Percentiles rank a stretch among this genome's conserved stretches.
These are phyloP conservation scores for Malaclemys terrapin DNA, from an alignment of 2,113 vertebrate species.

Conservation along the genomic window DNA sequence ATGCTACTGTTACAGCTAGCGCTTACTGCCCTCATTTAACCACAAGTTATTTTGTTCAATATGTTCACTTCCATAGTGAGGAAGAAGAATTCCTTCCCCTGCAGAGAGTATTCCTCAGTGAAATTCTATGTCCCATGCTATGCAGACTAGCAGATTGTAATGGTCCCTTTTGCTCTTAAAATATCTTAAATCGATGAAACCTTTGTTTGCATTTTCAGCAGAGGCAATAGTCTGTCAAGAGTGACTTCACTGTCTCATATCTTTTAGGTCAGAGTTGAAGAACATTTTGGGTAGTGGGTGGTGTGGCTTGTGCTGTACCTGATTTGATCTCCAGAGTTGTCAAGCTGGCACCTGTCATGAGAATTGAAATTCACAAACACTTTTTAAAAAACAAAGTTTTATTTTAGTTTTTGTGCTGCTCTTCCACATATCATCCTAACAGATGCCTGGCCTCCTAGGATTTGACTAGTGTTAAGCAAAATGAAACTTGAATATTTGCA, in stretches of 20 bases:
- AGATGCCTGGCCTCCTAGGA: not conserved
- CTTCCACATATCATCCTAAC: not conserved
- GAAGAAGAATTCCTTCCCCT: not conserved
- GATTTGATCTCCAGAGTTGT: not conserved
- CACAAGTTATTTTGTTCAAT: not conserved
- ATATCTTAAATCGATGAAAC: not conserved
- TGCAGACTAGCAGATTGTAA: not conserved
- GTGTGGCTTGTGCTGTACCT: not conserved
- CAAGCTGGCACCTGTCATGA: not conserved
- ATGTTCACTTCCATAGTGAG: not conserved
- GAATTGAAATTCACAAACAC: not conserved
- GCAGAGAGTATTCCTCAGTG: rapidly evolving
- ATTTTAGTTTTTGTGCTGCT: not conserved
- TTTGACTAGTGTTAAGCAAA: not conserved
- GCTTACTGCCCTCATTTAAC: not conserved
- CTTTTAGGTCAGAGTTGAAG: not conserved
- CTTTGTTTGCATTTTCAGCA: not conserved
- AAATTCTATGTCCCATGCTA: not conserved
- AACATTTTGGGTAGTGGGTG: not conserved
- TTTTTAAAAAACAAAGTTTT: not conserved
- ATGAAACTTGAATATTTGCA: rapidly evolving
- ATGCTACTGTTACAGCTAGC: not conserved
- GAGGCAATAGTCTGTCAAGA: not conserved
- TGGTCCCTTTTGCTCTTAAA: not conserved
- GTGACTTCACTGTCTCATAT: not conserved